A percentile compares a stretch with the other conserved stretches of the same genome.
Conservation (phyloP, 2,888 invertebrate species). For the Plagodis pulveraria region DNA sequence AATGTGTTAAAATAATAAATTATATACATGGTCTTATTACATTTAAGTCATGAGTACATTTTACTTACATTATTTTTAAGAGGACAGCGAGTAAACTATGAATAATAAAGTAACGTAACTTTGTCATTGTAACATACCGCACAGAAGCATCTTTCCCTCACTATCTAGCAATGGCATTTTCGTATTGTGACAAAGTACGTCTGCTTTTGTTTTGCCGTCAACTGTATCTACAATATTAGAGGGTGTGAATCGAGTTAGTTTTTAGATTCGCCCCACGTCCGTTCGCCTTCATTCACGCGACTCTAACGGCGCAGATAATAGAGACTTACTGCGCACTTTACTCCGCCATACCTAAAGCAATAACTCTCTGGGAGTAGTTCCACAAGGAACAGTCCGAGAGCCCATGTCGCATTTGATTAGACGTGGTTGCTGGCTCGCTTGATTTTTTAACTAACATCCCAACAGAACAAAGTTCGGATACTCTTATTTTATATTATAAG, state of each 20-base stretch:
- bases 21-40: too few relatives aligned
- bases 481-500: too few relatives aligned
- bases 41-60: too few relatives aligned
- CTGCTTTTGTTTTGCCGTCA: conserved; percentile 17
- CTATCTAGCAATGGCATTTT: not conserved
- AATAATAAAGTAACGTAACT: not conserved
- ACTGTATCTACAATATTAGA: conserved; percentile 40
- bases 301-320: conserved; percentile 82
- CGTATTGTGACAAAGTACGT: not conserved
- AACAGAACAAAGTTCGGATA: too few relatives aligned
- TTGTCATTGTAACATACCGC: not conserved
- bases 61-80: too few relatives aligned
- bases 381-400: conserved; percentile 49
- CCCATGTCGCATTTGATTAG: conserved; percentile 1
- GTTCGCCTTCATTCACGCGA: conserved; percentile 79
- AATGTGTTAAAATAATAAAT: too few relatives aligned
- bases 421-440: not conserved
- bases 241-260: conserved; percentile 70
- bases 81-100: too few relatives aligned
- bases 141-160: not conserved
- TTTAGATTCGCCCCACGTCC: conserved; percentile 77
- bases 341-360: conserved; percentile 75
- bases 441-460: not conserved
- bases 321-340: conserved; percentile 83
- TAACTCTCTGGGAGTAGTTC: conserved; percentile 74